Conservation (phyloP, 2,888 invertebrate species). For the Augiades crinisus region DNA sequence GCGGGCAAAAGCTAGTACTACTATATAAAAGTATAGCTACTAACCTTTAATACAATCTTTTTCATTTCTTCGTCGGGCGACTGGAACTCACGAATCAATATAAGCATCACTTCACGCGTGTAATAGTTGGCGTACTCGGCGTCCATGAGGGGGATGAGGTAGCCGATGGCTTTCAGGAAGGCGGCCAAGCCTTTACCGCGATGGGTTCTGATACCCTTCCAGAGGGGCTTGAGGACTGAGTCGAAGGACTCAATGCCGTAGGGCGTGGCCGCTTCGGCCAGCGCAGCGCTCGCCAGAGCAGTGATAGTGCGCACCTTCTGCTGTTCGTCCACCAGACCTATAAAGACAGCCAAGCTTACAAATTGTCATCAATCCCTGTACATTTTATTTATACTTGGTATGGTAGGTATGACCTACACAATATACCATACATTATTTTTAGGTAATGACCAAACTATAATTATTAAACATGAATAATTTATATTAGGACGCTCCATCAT, state of each 20-base stretch:
- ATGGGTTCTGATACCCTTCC: slow-evolving; percentile 98
- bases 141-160: slow-evolving; percentile 99
- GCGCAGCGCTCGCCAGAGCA: slow-evolving; percentile 97
- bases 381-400: no score
- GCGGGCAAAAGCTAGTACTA: no score
- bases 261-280: slow-evolving; percentile 99
- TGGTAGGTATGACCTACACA: no score
- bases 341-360: background rate
- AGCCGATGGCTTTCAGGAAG: slow-evolving; percentile 99
- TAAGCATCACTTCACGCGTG: slow-evolving; percentile 98
- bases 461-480: no score
- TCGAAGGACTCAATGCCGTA: slow-evolving; percentile 99
- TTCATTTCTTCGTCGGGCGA: slow-evolving; percentile 99
- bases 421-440: no score
- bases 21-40: no score
- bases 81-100: slow-evolving; percentile 99
- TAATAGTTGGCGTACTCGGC: slow-evolving; percentile 99
- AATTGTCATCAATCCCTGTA: no score
- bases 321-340: slow-evolving; percentile 97
- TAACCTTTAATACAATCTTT: slow-evolving; percentile 98
- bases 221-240: slow-evolving; percentile 98
- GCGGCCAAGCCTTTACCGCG: slow-evolving; percentile 97
- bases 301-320: slow-evolving; percentile 99
- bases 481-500: no score
- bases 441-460: no score